These are phyloP conservation scores for Rhinella marina DNA, from an alignment of 2,797 vertebrate species.

Conservation along the genomic window DNA sequence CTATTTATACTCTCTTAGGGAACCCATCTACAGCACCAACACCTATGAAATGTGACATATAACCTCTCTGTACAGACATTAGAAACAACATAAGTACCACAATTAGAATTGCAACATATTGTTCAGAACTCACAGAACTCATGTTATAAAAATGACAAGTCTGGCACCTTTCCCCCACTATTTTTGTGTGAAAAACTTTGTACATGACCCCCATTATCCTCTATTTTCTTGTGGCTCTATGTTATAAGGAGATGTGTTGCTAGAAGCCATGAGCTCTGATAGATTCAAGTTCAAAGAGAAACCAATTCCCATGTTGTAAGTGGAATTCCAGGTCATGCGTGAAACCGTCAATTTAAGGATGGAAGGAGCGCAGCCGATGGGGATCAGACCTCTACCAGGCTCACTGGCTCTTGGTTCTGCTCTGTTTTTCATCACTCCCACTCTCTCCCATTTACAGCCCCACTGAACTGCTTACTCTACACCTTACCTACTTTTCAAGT, in stretches of 20 bases:
- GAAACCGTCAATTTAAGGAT: slow-evolving; percentile 54
- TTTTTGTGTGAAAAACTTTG: neutral
- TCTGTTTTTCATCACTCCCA: slow-evolving; percentile 56
- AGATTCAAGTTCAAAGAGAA: slow-evolving; percentile 58
- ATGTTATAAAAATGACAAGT: neutral
- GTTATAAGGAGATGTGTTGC: slow-evolving; percentile 50
- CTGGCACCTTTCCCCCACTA: neutral
- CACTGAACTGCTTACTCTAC: slow-evolving; percentile 24
- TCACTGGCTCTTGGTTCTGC: slow-evolving; percentile 50
- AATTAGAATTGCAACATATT: neutral
- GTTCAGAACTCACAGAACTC: neutral
- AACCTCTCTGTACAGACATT: neutral
- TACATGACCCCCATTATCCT: slow-evolving; percentile 28
- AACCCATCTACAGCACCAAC: neutral
- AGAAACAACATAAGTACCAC: neutral
- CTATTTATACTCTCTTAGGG: neutral
- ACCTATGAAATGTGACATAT: neutral
- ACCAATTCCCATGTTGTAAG: slow-evolving; percentile 50
- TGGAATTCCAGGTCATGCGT: slow-evolving; percentile 61
- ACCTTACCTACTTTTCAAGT: slow-evolving; percentile 52
- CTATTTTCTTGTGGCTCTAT: slow-evolving; percentile 28
- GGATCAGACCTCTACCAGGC: slow-evolving; percentile 51
- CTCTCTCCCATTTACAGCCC: slow-evolving; percentile 47
- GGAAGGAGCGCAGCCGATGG: slow-evolving; percentile 52
- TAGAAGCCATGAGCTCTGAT: slow-evolving; percentile 57